Conservation (phyloP, 2,888 invertebrate genomes). For the Germaria angustata region DNA sequence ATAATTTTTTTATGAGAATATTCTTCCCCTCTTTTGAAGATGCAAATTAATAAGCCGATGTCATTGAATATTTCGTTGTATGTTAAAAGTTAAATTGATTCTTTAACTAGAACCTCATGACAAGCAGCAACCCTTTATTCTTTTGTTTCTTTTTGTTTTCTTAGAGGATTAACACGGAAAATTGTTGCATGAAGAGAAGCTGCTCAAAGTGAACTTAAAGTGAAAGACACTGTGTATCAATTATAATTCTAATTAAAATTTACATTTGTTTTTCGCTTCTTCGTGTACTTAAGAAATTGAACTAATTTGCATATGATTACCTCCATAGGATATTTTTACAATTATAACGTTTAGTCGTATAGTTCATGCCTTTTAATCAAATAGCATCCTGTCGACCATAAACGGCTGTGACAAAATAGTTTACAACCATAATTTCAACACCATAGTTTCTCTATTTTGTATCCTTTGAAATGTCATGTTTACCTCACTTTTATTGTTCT, state of each 20-base stretch:
- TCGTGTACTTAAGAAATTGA: constrained; percentile 27
- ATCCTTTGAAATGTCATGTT: constrained; percentile 20
- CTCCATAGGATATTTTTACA: constrained; percentile 52
- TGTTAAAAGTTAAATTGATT: constrained; percentile 26
- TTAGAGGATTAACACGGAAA: neutral
- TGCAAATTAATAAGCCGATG: constrained; percentile 35
- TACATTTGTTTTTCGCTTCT: constrained; percentile 19
- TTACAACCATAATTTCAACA: constrained; percentile 51
- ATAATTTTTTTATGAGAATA: constrained; percentile 29
- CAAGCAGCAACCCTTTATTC: constrained; percentile 38
- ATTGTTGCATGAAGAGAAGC: neutral
- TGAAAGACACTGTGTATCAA: constrained; percentile 28
- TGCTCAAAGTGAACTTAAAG: neutral
- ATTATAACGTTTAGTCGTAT: neutral
- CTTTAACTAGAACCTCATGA: neutral
- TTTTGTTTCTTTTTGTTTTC: neutral
- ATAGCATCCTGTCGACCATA: constrained; percentile 45
- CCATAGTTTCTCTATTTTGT: constrained; percentile 20
- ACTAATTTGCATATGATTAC: constrained; percentile 64
- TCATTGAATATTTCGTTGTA: constrained; percentile 14
- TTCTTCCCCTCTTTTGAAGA: neutral
- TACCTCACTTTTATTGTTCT: constrained; percentile 16
- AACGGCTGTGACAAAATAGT: constrained; percentile 3
- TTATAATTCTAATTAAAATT: constrained; percentile 65
- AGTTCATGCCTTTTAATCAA: constrained; percentile 1